These are phyloP conservation scores for Cynaeus angustus DNA, from an alignment of 2,888 invertebrate genomes.

Conservation along the genomic window DNA sequence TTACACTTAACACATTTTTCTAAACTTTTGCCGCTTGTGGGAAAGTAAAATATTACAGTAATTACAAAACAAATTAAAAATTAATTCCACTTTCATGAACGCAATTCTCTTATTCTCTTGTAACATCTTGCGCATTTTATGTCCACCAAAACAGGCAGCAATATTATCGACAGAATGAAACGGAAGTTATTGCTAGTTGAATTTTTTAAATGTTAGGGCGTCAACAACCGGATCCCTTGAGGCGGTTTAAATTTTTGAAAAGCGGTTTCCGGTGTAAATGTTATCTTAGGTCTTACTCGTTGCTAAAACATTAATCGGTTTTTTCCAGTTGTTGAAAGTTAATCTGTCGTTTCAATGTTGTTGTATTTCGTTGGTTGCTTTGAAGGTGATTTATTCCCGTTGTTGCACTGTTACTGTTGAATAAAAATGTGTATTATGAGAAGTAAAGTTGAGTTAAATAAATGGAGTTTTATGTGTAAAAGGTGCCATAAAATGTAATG, in stretches of 20 bases:
- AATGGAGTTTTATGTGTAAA: no score
- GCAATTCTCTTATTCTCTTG: not conserved
- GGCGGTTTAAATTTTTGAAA: constrained; percentile 19
- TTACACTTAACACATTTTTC: not conserved
- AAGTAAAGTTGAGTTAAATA: no score
- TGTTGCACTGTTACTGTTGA: not conserved
- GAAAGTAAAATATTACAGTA: not conserved
- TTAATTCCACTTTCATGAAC: not conserved
- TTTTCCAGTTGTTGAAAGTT: constrained; percentile 16
- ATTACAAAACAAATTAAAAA: not conserved
- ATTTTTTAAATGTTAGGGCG: constrained; percentile 17
- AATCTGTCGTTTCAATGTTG: constrained; percentile 9
- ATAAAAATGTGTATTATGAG: no score
- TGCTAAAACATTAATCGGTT: constrained; percentile 6
- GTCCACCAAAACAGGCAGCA: not conserved
- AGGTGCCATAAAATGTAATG: no score
- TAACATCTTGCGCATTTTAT: no score
- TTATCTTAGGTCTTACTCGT: constrained; percentile 15
- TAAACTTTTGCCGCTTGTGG: not conserved
- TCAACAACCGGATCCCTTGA: constrained; percentile 10
- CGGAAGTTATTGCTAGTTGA: constrained; percentile 24
- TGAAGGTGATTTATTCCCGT: not conserved
- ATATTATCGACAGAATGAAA: not conserved
- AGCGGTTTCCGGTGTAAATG: constrained; percentile 13
- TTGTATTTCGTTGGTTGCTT: constrained; percentile 4